Base-by-base conservation (phyloP, 2,113 vertebrate species). In the Uria aalge region DNA sequence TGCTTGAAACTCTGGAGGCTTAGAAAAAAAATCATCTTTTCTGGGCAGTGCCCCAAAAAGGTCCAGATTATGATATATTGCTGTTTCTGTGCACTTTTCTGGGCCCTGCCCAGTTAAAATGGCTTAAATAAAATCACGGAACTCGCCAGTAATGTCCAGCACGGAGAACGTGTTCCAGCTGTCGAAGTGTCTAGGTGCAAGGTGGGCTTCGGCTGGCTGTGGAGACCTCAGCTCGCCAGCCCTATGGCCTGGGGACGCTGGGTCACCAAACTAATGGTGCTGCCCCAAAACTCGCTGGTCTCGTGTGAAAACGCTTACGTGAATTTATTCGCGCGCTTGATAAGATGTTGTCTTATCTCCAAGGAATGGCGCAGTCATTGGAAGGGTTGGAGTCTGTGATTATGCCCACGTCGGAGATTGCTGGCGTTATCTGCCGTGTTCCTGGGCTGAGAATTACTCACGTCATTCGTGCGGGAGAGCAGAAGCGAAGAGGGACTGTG, bases 351-450 rank as follows among this genome's bases (percentile, higher is more conserved):
- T 30, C n/a, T 90, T 41, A 23, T 32, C 60, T 78, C 2, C 3
- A 63, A 74, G 50, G 9, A 12, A 11, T 15, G 34, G 40, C 2
- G 8, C 41, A 6, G 45, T 50, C 3, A 0, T 69, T 63, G 40
- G 76, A 36, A 59, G 40, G n/a, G 30, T 10, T 67, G 63, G 53
- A 23, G 27, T 26, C 18, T 40, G 48, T 56, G 41, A 4, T 38
- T 14, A 30, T 34, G 32, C 32, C 0, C 0, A n/a, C 23, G 48
- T 18, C 2, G 2, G 78, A 43, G 75, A 21, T 77, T 2, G 2
- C 29, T 40, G 45, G 17, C 0, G 0, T 71, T 56, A 29, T 1
- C 52, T 85, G 9, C 40, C 1, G 0, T 26, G 29, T 15, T 71
- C 47, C 52, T 48, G 27, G 73, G 41, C 40, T 36, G 56, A 53